Evolutionary conservation across 1,140 invertebrate genomes (phyloP), one percentile per base, ranked within the genome.

Genomic region (Linepithema humile): DNA sequence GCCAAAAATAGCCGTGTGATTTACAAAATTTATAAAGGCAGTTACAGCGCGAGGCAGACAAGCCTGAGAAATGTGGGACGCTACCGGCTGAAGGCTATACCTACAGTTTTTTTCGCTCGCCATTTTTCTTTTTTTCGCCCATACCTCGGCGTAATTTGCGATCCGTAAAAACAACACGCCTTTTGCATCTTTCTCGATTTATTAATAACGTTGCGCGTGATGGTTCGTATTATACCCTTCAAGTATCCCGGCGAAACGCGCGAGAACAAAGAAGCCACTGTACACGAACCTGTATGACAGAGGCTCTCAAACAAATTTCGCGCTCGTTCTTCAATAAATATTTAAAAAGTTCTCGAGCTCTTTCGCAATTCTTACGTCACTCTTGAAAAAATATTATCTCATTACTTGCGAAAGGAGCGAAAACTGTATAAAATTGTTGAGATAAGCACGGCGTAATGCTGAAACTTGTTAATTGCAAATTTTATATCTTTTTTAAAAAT

Each of bases 261-360:
- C 62, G 75, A 80, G 75, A 80, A 80, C 75, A 70, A 80, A 80
- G 75, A 40, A 70, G 75, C 35, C 23, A 80, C 64, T 80, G 75
- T 80, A 53, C 20, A 53, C 75, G 23, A 69, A 78, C 45, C 64
- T 78, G 32, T 38, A 55, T 12, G 7, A 6, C 64, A 80, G 75
- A 80, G 64, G 75, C 64, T 80, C 75, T 80, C 75, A 67, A 60
- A 78, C 48, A 43, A n/a, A 70, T 55, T 38, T 69, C 26, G 23
- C 23, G 3, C 26, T 38, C 10, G 0, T 7, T 69, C 23, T 1
- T 80, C 35, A 55, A 80, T 40, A 43, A 80, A 17, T 57, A 29
- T 70, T 17, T 29, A 26, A 43, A 40, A 55, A 70, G 32, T 70
- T 50, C 17, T 55, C 5, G 10, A 26, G 3, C 26, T 38, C 29